Conservation (phyloP, 2,113 vertebrate species). For the Ciconia maguari region DNA sequence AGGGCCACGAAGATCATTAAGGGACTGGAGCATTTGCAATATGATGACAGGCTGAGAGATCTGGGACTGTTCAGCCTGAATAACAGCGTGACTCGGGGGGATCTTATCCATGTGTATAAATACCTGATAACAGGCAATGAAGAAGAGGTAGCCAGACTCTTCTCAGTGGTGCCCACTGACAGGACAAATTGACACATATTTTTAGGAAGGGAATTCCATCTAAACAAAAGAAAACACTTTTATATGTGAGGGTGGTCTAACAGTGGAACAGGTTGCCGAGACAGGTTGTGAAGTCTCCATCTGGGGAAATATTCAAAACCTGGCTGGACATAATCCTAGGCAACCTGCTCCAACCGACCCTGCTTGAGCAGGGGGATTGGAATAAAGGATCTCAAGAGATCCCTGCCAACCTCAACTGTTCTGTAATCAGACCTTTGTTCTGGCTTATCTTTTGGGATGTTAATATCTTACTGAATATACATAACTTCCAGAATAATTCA, state of each 20-base stretch:
- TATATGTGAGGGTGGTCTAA: background rate
- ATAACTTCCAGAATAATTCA: background rate
- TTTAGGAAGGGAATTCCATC: background rate
- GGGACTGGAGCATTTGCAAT: background rate
- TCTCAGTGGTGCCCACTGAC: background rate
- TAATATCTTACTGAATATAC: background rate
- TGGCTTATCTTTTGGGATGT: background rate
- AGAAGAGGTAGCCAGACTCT: background rate
- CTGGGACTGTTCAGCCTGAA: background rate
- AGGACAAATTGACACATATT: background rate
- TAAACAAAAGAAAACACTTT: background rate
- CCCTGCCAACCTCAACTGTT: background rate
- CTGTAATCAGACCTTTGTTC: background rate
- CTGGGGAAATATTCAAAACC: background rate
- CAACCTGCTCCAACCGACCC: background rate
- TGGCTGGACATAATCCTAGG: background rate
- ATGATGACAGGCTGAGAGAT: background rate
- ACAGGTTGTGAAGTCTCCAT: background rate
- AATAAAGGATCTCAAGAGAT: background rate
- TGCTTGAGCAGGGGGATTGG: background rate
- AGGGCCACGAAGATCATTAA: background rate
- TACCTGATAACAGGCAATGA: background rate
- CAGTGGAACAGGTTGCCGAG: background rate
- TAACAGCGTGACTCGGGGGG: rapidly evolving
- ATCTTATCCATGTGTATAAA: background rate